Evolutionary conservation across 2,113 vertebrate genomes (phyloP).

Genomic region (Misgurnus mizolepis): DNA sequence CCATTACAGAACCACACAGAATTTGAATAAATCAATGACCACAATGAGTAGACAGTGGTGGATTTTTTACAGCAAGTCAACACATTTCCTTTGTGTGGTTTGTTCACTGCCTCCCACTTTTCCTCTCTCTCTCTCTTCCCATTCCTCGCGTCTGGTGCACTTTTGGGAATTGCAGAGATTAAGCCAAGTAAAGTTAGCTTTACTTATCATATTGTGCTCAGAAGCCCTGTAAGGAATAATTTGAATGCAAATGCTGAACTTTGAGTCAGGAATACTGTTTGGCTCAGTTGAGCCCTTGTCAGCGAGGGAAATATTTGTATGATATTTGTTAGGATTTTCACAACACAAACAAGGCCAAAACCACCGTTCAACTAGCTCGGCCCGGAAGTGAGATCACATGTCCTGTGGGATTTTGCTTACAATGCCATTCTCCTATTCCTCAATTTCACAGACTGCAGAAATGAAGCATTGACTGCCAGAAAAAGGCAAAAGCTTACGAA

Average conservation of each 20-base stretch:
- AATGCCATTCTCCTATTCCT: slow-evolving; percentile 48
- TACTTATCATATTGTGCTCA: slow-evolving; percentile 81
- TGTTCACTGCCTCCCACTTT: slow-evolving; percentile 38
- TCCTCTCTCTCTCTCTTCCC: slow-evolving; percentile 55
- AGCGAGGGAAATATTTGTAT: slow-evolving; percentile 35
- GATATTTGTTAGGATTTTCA: slow-evolving; percentile 50
- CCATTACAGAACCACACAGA: neutral
- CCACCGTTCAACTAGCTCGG: slow-evolving; percentile 34
- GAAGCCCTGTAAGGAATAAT: slow-evolving; percentile 73
- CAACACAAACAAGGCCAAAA: slow-evolving; percentile 38
- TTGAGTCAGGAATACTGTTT: slow-evolving; percentile 57
- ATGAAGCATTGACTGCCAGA: slow-evolving; percentile 29
- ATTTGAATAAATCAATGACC: slow-evolving; percentile 31
- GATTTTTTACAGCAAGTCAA: slow-evolving; percentile 27
- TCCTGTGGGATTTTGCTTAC: slow-evolving; percentile 52
- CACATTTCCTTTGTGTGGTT: slow-evolving; percentile 20
- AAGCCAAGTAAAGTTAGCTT: slow-evolving; percentile 81
- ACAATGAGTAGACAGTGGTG: neutral
- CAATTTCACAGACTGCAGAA: slow-evolving; percentile 44
- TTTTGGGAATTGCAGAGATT: slow-evolving; percentile 80
- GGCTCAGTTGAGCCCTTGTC: slow-evolving; percentile 48
- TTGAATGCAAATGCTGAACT: slow-evolving; percentile 56
- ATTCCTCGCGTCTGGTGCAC: slow-evolving; percentile 73
- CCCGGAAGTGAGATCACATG: slow-evolving; percentile 42
- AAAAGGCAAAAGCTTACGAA: slow-evolving; percentile 44